phyloP scores from a whole-genome alignment of 2,888 invertebrate species.

The Chironomus riparius region DNA sequence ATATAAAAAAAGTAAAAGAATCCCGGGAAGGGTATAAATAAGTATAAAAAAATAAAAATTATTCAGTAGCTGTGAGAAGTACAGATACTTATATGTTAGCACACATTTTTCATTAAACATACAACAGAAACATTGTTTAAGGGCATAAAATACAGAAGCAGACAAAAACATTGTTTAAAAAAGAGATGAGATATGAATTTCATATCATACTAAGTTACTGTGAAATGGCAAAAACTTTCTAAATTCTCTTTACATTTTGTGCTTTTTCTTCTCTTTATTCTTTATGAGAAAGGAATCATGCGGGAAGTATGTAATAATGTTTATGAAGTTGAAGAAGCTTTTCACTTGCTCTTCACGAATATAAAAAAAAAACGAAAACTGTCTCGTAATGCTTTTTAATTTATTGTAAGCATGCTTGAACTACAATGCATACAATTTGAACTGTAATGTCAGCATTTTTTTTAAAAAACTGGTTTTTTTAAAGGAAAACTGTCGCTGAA shows the following conservation, averaged over 20 bases:
- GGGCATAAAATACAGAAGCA: neutral
- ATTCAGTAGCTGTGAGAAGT: neutral
- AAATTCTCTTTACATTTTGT: neutral
- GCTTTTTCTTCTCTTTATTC: neutral
- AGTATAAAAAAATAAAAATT: neutral
- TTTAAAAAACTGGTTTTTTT: too few species aligned
- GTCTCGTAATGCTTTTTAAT: neutral
- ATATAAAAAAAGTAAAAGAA: neutral
- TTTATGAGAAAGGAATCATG: too few species aligned
- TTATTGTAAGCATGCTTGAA: neutral
- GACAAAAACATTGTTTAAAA: neutral
- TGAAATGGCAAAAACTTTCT: neutral
- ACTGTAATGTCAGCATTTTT: too few species aligned
- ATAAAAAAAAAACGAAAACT: neutral
- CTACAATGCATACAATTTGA: too few species aligned
- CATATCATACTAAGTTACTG: neutral
- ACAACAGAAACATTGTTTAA: neutral
- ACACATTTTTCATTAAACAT: neutral
- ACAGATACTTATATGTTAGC: neutral
- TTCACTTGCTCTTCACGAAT: too few species aligned
- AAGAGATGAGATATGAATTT: neutral
- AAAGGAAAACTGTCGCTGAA: too few species aligned
- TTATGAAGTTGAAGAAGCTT: too few species aligned
- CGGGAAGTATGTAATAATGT: too few species aligned
- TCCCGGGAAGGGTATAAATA: neutral